Evolutionary conservation across 2,797 vertebrate species (phyloP).

Genomic region (Coluber constrictor): DNA sequence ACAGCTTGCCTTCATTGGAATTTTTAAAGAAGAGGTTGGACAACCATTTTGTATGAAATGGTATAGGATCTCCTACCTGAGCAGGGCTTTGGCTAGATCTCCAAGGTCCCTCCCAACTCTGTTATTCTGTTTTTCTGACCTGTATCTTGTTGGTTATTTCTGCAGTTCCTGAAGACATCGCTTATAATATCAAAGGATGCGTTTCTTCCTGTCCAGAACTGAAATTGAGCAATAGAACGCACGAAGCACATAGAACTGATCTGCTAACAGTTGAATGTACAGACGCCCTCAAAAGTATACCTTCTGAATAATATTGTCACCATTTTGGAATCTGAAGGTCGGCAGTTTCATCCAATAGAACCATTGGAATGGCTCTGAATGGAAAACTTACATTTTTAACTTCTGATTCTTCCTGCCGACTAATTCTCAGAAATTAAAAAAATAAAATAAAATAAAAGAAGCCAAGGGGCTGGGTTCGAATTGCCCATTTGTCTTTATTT

Average conservation of each 20-base stretch:
- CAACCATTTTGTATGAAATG: not conserved
- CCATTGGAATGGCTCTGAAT: not conserved
- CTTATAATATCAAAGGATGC: not conserved
- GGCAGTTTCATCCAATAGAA: not conserved
- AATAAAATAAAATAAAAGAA: not conserved
- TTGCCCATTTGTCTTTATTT: not conserved
- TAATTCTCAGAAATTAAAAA: not conserved
- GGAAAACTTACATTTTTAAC: not conserved
- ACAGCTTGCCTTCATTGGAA: not conserved
- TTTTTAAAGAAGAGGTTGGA: not conserved
- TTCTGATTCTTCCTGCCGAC: not conserved
- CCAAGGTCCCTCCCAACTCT: not conserved
- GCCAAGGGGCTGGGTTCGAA: not conserved
- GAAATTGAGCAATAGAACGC: not conserved
- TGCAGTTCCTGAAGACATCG: not conserved
- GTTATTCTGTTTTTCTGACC: not conserved
- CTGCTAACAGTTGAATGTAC: not conserved
- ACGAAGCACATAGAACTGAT: not conserved
- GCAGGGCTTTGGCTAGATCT: not conserved
- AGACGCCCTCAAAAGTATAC: rapidly evolving
- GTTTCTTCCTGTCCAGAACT: not conserved
- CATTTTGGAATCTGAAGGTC: not conserved
- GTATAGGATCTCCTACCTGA: not conserved
- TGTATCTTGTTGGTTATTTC: not conserved
- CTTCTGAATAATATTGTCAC: not conserved